Percentiles rank a stretch among this genome's conserved stretches.
phyloP scores from a whole-genome alignment of 2,797 vertebrate species.

The Enteromius viviparus region DNA sequence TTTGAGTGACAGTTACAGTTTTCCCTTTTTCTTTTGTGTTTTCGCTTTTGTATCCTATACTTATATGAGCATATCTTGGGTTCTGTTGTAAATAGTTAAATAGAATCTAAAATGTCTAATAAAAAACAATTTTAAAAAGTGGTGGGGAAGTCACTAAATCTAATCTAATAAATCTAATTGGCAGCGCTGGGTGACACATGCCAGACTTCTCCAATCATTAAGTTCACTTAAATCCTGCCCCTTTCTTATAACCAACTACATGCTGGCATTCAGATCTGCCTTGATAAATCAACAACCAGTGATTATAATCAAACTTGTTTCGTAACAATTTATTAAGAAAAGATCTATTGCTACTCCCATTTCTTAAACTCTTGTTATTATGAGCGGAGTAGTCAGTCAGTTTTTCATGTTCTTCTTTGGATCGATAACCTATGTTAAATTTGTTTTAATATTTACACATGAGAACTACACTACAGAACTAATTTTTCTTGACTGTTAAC shows the following conservation, averaged over 20 bases:
- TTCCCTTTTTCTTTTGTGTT: accelerated
- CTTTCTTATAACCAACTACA: neutral
- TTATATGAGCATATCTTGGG: too few relatives aligned
- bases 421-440: neutral
- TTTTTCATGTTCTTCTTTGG: neutral
- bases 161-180: too few relatives aligned
- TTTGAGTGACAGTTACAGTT: too few relatives aligned
- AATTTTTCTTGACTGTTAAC: neutral
- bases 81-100: too few relatives aligned
- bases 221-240: neutral
- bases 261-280: neutral
- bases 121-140: too few relatives aligned
- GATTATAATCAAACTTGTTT: neutral
- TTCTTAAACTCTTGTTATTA: neutral
- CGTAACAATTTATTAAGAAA: neutral
- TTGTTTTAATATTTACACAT: neutral
- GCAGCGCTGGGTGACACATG: neutral
- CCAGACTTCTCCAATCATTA: neutral
- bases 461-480: neutral
- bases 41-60: too few relatives aligned
- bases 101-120: too few relatives aligned
- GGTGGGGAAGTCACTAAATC: too few relatives aligned
- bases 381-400: neutral
- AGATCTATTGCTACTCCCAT: neutral
- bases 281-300: neutral